A percentile compares a stretch with the other conserved stretches of the same genome.
Conservation (phyloP, 2,113 vertebrate species). For the Chroicocephalus ridibundus region DNA sequence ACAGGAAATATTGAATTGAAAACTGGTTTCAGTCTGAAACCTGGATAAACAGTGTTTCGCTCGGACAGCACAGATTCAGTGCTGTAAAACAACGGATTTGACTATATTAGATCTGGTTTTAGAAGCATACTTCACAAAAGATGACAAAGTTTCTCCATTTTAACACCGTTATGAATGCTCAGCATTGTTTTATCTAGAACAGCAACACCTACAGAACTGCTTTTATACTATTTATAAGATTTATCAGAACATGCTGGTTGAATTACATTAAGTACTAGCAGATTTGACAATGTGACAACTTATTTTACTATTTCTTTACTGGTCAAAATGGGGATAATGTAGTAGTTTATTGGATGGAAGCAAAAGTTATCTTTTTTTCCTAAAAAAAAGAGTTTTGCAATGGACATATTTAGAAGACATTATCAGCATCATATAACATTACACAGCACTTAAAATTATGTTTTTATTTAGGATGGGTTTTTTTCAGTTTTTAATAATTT, state of each 20-base stretch:
- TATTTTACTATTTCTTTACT: not conserved
- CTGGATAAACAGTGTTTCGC: not conserved
- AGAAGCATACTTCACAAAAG: not conserved
- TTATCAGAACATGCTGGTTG: not conserved
- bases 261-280: not conserved
- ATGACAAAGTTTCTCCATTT: not conserved
- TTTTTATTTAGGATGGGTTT: not conserved
- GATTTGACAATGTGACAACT: not conserved
- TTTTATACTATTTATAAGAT: not conserved
- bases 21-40: not conserved
- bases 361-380: not conserved
- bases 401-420: not conserved
- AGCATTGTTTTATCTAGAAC: not conserved
- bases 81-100: not conserved
- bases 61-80: not conserved
- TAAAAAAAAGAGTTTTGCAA: not conserved
- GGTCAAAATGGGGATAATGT: not conserved
- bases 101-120: not conserved
- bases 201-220: not conserved
- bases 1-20: not conserved
- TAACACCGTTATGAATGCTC: not conserved
- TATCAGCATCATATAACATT: not conserved
- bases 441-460: not conserved
- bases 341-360: accelerated
- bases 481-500: not conserved